Base-by-base conservation (phyloP, 2,797 vertebrate species). In the Huso huso region DNA sequence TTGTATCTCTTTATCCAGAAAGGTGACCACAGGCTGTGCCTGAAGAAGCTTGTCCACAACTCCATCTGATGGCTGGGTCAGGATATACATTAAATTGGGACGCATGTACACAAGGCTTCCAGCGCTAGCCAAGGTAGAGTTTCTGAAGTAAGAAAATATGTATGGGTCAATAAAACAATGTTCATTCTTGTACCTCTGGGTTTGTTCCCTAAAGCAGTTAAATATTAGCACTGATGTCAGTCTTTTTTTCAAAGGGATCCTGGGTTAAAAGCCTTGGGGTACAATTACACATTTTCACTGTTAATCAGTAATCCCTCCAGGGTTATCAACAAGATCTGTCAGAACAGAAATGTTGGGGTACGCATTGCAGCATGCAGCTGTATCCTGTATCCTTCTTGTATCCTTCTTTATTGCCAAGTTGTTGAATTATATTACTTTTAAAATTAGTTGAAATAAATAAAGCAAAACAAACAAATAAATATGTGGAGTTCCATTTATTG, bases 1-100 rank as follows among this genome's bases (percentile, higher is more conserved):
- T 60, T 23, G 48, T 81, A 89, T 86, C 85, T 87, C 75, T 68
- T 67, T 70, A 59, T 89, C 84, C 75, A 90, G 74, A 66, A 90
- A 85, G 63, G 82, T 18, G 0, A 89, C 74, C 60, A 77, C 74
- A 0, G 84, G 88, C n/a, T 88, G 84, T 3, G 80, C 68, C 1
- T 76, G 68, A 64, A 89, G 81, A 8, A 78, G 73, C 52, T 77
- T 81, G 23, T 82, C 85, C 0, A 78, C 76, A 70, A 82, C 75
- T 69, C 86, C 86, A 62, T 87, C 76, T 0, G 83, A 86, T 3
- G 87, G 86, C 51, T 88, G 88, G 10, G 82, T 75, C 1, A 78
- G 66, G 18, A 88, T 55, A 2, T 70, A 75, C 65, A 90, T 84
- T n/a, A 18, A 65, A 5, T 75, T 72, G 9, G 87, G 85, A 8